Conservation (phyloP, 2,888 invertebrate genomes). For the Eueremaeus valkanovi region DNA sequence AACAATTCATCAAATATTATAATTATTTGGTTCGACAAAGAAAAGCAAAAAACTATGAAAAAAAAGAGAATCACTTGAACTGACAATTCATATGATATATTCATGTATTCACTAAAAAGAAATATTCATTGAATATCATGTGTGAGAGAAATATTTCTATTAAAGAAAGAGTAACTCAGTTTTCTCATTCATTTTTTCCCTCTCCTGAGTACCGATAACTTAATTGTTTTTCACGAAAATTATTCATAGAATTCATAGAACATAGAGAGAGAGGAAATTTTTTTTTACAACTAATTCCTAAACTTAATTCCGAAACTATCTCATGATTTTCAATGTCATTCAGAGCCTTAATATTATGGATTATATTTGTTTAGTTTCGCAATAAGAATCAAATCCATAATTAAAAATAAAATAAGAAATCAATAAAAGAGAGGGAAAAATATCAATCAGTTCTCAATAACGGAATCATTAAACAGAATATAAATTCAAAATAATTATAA, state of each 20-base stretch:
- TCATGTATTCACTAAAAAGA: not conserved
- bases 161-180: not conserved
- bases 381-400: slow-evolving; percentile 1
- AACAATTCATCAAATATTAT: slow-evolving; percentile 26
- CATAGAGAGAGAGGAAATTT: no score
- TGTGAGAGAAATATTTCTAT: not conserved
- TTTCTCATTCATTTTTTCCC: not conserved
- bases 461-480: not conserved
- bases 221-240: not conserved
- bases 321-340: slow-evolving; percentile 29
- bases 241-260: not conserved
- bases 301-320: not conserved
- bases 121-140: not conserved
- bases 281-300: no score
- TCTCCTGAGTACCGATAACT: not conserved
- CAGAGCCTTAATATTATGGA: not conserved
- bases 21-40: slow-evolving; percentile 4
- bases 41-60: not conserved
- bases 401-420: not conserved
- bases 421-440: not conserved
- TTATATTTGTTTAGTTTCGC: not conserved
- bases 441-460: slow-evolving; percentile 6
- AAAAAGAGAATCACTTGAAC: not conserved
- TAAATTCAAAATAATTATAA: not conserved
- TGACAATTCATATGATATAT: not conserved